Conservation (phyloP, 2,797 vertebrate species). For the Brachyalestes nurse region DNA sequence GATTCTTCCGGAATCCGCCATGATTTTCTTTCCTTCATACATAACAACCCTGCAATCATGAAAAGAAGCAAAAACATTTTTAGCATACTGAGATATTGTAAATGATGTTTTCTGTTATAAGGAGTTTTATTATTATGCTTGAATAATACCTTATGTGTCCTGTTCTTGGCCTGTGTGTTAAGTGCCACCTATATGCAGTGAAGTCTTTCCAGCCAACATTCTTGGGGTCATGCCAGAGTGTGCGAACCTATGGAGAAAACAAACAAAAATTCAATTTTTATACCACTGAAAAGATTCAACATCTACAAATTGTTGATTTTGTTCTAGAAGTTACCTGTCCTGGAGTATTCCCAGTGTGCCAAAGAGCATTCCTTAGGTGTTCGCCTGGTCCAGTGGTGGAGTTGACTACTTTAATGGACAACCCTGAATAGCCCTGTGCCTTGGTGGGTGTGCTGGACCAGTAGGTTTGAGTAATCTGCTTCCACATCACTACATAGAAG, state of each 20-base stretch:
- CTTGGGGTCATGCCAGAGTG: conserved; percentile 96
- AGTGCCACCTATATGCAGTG: conserved; percentile 97
- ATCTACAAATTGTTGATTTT: neutral
- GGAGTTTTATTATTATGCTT: neutral
- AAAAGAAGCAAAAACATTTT: conserved; percentile 14
- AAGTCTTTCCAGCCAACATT: conserved; percentile 98
- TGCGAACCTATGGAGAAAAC: conserved; percentile 84
- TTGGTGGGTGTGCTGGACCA: conserved; percentile 94
- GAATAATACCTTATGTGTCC: conserved; percentile 89
- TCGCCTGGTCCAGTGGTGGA: conserved; percentile 96
- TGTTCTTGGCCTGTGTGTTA: conserved; percentile 96
- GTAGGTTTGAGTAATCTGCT: conserved; percentile 96
- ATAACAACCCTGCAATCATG: conserved; percentile 88
- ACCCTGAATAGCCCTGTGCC: conserved; percentile 95
- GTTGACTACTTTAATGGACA: conserved; percentile 97
- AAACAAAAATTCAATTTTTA: neutral
- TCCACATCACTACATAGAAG: conserved; percentile 99
- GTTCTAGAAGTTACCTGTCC: conserved; percentile 84
- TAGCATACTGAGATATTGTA: neutral
- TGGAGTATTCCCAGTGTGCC: conserved; percentile 95
- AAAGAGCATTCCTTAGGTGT: conserved; percentile 95
- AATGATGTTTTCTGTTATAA: neutral
- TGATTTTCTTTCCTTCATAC: conserved; percentile 98
- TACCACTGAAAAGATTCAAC: neutral
- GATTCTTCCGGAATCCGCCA: conserved; percentile 96